phyloP scores from a whole-genome alignment of 1,140 invertebrate species.

The Orius insidiosus region DNA sequence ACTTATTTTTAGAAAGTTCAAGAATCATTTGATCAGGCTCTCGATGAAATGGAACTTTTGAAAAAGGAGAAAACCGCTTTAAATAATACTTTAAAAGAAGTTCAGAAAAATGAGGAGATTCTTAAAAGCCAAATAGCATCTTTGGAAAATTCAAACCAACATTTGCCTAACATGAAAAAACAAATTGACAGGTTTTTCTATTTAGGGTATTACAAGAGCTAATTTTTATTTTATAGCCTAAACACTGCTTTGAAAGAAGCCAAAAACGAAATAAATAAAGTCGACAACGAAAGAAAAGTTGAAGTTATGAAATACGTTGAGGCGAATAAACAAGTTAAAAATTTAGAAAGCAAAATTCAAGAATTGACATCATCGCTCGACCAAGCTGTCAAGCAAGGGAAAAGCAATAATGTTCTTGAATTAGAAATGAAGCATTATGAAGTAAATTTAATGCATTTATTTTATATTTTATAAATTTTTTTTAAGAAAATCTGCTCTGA shows the following conservation, averaged over 20 bases:
- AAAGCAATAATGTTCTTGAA: conserved; percentile 61
- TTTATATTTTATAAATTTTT: conserved; percentile 11
- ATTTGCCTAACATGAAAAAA: conserved; percentile 15
- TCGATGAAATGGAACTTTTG: conserved; percentile 15
- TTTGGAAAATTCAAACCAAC: conserved; percentile 10
- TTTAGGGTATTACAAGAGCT: not conserved
- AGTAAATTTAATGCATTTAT: conserved; percentile 22
- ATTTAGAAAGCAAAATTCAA: conserved; percentile 11
- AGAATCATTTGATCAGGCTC: conserved; percentile 15
- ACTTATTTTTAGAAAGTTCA: conserved; percentile 16
- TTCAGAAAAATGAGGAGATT: conserved; percentile 6
- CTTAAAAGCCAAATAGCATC: conserved; percentile 14
- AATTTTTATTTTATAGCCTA: conserved; percentile 10
- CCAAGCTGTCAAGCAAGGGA: conserved; percentile 47
- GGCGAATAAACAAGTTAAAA: conserved; percentile 10
- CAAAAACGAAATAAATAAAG: conserved; percentile 10
- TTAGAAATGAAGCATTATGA: conserved; percentile 82
- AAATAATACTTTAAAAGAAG: conserved; percentile 9
- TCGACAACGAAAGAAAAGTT: conserved; percentile 13
- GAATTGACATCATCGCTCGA: conserved; percentile 32
- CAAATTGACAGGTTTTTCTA: conserved; percentile 11
- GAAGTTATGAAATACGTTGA: conserved; percentile 16
- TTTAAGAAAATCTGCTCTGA: conserved; percentile 34
- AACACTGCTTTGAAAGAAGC: conserved; percentile 11
- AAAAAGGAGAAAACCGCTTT: conserved; percentile 13